Conservation (phyloP, 35 echinoderm and acorn worm species). For the Apostichopus japonicus region DNA sequence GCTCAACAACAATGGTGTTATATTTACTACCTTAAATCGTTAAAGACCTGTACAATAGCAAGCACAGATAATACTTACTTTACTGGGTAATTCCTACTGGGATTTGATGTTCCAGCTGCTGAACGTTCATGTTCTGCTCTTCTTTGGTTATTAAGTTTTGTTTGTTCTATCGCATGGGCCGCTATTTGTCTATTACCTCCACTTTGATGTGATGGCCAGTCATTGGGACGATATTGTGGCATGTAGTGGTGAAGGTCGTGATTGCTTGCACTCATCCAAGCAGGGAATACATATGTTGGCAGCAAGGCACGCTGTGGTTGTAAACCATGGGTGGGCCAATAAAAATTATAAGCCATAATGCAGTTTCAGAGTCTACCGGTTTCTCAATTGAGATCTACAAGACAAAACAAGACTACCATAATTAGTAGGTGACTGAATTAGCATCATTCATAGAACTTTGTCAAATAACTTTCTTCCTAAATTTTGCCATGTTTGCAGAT, state of each 20-base stretch:
- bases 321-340: neutral
- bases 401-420: too few species aligned
- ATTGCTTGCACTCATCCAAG: conserved; percentile 16
- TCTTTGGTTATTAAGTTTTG: neutral
- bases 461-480: too few species aligned
- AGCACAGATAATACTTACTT: neutral
- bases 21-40: too few species aligned
- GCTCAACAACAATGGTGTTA: too few species aligned
- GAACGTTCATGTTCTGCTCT: neutral
- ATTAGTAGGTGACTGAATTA: too few species aligned
- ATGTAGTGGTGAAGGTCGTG: neutral
- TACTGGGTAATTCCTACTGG: neutral
- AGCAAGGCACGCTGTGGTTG: neutral
- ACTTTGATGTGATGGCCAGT: too few species aligned
- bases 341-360: neutral
- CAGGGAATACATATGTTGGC: neutral
- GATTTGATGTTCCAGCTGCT: neutral
- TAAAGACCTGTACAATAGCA: too few species aligned
- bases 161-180: neutral
- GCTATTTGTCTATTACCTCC: neutral
- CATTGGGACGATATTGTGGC: neutral
- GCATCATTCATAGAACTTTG: too few species aligned
- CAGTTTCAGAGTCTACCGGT: too few species aligned
- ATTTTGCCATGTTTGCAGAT: too few species aligned
- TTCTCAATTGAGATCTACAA: too few species aligned